Evolutionary conservation across 2,797 vertebrate species (phyloP).

Genomic region (Decapterus maruadsi): DNA sequence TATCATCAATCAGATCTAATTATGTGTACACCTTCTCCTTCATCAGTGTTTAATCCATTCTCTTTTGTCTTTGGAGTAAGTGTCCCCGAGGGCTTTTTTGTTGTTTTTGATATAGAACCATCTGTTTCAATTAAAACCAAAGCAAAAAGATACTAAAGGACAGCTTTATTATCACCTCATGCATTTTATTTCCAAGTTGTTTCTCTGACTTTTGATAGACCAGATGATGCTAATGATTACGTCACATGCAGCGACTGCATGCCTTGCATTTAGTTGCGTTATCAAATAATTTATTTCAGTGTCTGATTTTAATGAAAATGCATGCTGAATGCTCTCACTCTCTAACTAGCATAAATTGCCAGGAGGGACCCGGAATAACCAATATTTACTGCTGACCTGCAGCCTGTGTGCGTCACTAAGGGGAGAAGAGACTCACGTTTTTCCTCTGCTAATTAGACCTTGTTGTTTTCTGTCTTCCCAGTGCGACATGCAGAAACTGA

Average conservation of each 20-base stretch:
- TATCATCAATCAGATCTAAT: conserved; percentile 12
- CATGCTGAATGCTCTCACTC: neutral
- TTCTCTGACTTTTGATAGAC: conserved; percentile 11
- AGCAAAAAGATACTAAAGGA: conserved; percentile 12
- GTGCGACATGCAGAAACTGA: conserved; percentile 99
- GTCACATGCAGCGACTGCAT: neutral
- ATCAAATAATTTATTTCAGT: conserved; percentile 29
- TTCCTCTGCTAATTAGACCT: conserved; percentile 43
- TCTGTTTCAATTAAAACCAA: conserved; percentile 48
- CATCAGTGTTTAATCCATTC: conserved; percentile 13
- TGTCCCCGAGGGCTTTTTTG: conserved; percentile 23
- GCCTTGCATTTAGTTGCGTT: conserved; percentile 22
- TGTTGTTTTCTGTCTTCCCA: conserved; percentile 65
- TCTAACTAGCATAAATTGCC: neutral
- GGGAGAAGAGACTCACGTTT: neutral
- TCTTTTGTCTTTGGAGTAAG: conserved; percentile 5
- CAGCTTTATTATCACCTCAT: conserved; percentile 10
- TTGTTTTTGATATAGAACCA: conserved; percentile 28
- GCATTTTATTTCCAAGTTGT: conserved; percentile 6
- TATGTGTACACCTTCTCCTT: neutral
- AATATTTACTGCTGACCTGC: conserved; percentile 29
- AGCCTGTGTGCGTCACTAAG: conserved; percentile 35
- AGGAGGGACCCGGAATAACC: neutral
- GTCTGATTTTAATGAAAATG: conserved; percentile 19
- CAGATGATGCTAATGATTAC: neutral